Evolutionary conservation across 2,797 vertebrate genomes (phyloP).

Genomic region (Scarus forsteni): DNA sequence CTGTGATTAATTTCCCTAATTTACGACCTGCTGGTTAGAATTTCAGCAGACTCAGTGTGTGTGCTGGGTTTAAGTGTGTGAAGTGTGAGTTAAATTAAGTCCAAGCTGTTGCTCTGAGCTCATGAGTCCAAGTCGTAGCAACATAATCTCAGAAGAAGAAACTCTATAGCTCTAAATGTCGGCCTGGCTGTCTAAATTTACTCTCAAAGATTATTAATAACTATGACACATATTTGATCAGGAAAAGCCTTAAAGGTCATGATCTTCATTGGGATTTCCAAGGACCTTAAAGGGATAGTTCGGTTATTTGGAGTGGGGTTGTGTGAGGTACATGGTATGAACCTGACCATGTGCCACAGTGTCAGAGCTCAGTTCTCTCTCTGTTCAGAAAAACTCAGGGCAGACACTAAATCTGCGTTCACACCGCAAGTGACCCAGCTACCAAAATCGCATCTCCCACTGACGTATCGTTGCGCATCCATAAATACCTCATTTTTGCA

Average conservation of each 20-base stretch:
- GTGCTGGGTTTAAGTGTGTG: constrained; percentile 28
- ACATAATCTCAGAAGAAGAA: constrained; percentile 1
- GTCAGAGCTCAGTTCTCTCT: no score
- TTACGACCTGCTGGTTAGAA: constrained; percentile 55
- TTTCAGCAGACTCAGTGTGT: constrained; percentile 24
- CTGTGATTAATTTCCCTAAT: constrained; percentile 49
- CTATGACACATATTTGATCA: background rate
- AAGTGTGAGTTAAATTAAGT: constrained; percentile 17
- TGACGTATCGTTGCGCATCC: no score
- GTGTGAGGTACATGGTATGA: no score
- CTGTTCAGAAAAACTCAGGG: no score
- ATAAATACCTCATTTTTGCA: no score
- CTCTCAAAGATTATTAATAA: background rate
- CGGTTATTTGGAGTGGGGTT: no score
- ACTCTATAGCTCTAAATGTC: background rate
- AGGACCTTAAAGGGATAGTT: no score
- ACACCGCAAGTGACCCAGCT: no score
- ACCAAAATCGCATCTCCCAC: no score
- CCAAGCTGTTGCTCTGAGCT: background rate
- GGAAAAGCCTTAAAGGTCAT: background rate
- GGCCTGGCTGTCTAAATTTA: background rate
- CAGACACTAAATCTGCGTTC: no score
- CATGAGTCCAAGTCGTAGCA: constrained; percentile 8
- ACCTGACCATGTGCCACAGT: no score
- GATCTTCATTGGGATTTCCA: background rate